Conservation (phyloP, 2,797 vertebrate species). For the Huso huso region DNA sequence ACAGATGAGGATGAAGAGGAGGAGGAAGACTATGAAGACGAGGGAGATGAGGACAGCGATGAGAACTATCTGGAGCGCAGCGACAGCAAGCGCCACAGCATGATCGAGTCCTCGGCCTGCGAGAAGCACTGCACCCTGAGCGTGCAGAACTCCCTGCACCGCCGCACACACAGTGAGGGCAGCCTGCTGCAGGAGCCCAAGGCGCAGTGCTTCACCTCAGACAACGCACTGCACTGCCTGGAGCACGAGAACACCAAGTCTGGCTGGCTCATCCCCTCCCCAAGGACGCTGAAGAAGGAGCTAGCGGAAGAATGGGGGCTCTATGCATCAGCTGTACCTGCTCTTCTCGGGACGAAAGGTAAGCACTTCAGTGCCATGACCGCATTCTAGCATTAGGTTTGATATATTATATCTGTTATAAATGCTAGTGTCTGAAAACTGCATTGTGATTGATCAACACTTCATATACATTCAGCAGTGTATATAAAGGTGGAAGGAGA, state of each 20-base stretch:
- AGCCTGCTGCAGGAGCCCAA: constrained; percentile 85
- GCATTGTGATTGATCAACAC: too few species aligned
- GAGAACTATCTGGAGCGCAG: constrained; percentile 67
- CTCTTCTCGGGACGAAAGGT: constrained; percentile 90
- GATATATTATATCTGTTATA: too few species aligned
- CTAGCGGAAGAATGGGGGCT: constrained; percentile 79
- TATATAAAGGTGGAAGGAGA: too few species aligned
- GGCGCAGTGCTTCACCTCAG: constrained; percentile 78
- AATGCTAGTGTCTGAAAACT: too few species aligned
- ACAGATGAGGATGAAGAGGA: constrained; percentile 57
- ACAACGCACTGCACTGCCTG: constrained; percentile 83
- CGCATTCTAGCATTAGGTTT: too few species aligned
- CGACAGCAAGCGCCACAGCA: constrained; percentile 78
- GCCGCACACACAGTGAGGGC: constrained; percentile 91
- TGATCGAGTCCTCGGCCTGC: constrained; percentile 70
- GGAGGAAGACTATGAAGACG: constrained; percentile 29
- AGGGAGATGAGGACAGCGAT: constrained; percentile 70
- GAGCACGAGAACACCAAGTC: constrained; percentile 52
- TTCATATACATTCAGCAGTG: too few species aligned
- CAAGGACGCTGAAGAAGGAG: constrained; percentile 86
- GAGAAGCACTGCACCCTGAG: constrained; percentile 70
- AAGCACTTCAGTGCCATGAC: constrained; percentile 15
- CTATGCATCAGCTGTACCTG: constrained; percentile 87
- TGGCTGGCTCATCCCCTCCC: constrained; percentile 80
- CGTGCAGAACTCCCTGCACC: constrained; percentile 79